Evolutionary conservation across 1,140 invertebrate species (phyloP), one percentile per base, ranked within the genome.

Genomic region (Sarcophaga peregrina): DNA sequence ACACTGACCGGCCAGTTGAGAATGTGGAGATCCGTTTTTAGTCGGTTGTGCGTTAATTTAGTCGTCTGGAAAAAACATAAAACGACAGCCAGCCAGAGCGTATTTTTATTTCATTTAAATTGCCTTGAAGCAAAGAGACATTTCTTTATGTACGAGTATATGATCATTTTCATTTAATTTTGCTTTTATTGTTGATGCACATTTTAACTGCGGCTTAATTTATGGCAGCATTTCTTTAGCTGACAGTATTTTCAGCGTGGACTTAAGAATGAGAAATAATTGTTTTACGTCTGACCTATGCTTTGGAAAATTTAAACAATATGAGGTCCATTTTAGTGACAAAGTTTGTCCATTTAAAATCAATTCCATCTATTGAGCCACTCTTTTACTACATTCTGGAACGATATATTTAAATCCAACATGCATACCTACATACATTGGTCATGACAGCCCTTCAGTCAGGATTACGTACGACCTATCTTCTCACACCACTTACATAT

Each of bases 51-150:
- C 17, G 17, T 68, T 68, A 68, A 68, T 20, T 68, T 68, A 68
- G 20, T 20, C n/a, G 62, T 68, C 17, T 68, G 62, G 62, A 68
- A 68, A 68, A 68, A 20, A 20, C 62, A 68, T 68, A 68, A 68
- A 68, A 68, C 25, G 25, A 37, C 25, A 37, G 25, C 25, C 25
- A 68, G 8, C 15, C 17, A n/a, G 13, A 62, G 15, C 15, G 17
- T 68, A 68, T 68, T 68, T 68, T 68, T 20, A 68, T 68, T 68
- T 68, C 62, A 68, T 68, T 68, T 25, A 68, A 68, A 68, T 68
- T 68, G 62, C 62, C 62, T 68, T 68, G 62, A 68, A 68, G 62
- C n/a, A 68, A 68, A 68, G 62, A 37, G 25, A 37, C 25, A 37
- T 37, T 37, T 37, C 25, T 68, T 68, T 20, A 7, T 68, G 17